These are phyloP conservation scores for Conus betulinus DNA, from an alignment of 1,140 invertebrate genomes.

Conservation along the genomic window DNA sequence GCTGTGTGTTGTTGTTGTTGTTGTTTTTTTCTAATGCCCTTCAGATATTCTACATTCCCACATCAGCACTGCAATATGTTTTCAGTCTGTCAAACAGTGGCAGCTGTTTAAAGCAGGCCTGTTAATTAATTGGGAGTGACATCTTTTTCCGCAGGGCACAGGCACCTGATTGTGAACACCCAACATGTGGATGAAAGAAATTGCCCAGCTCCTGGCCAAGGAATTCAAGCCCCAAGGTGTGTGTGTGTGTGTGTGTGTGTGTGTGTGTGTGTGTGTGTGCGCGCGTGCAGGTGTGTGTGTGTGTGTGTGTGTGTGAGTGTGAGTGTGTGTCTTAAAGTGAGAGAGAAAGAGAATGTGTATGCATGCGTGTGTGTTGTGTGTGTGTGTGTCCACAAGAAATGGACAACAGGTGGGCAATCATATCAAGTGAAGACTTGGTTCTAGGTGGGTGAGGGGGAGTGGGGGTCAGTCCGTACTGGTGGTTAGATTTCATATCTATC, in stretches of 20 bases:
- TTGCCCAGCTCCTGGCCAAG: slow-evolving; percentile 74
- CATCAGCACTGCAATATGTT: no score
- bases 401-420: background rate
- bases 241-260: background rate
- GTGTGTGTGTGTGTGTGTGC: background rate
- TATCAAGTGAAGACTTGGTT: no score
- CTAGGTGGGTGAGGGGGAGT: no score
- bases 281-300: background rate
- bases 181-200: slow-evolving; percentile 76
- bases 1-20: background rate
- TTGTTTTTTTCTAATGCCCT: background rate
- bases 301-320: background rate
- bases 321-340: background rate
- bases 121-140: no score
- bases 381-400: background rate
- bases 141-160: slow-evolving; percentile 61
- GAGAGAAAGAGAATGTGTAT: background rate
- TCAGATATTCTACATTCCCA: no score
- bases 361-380: background rate
- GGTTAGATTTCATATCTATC: no score
- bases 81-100: no score
- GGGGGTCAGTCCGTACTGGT: no score
- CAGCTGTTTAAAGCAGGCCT: no score
- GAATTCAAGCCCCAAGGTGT: slow-evolving; percentile 76
- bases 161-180: slow-evolving; percentile 72